Evolutionary conservation across 2,888 invertebrate species (phyloP).

Genomic region (Eurytoma adleriae): DNA sequence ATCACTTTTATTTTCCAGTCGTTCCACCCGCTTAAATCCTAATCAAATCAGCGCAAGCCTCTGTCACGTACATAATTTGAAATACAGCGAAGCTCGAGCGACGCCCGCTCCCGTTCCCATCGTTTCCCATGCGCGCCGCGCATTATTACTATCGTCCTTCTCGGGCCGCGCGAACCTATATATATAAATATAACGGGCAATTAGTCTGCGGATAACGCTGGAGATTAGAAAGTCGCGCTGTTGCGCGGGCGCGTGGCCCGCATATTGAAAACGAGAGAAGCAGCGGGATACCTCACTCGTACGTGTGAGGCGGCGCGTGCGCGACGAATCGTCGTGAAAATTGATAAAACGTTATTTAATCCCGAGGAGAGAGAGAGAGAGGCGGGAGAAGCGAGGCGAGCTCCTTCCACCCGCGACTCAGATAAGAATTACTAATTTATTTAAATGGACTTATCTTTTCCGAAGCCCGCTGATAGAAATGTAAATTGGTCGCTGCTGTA

Average conservation of each 20-base stretch:
- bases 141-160: conserved; percentile 13
- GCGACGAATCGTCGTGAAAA: conserved; percentile 74
- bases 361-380: conserved; percentile 56
- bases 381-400: not conserved
- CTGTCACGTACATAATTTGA: conserved; percentile 23
- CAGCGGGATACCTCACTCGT: conserved; percentile 40
- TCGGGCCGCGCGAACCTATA: conserved; percentile 38
- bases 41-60: conserved; percentile 12
- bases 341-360: conserved; percentile 76
- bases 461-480: conserved; percentile 74
- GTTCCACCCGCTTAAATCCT: not conserved
- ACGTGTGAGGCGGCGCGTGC: conserved; percentile 60
- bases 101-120: conserved; percentile 13
- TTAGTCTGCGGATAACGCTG: conserved; percentile 52
- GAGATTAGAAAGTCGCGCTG: conserved; percentile 55
- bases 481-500: conserved; percentile 71
- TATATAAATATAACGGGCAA: conserved; percentile 48
- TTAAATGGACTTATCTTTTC: conserved; percentile 75
- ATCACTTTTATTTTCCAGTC: conserved; percentile 1
- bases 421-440: conserved; percentile 76
- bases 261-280: conserved; percentile 44
- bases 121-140: not conserved
- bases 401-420: conserved; percentile 60
- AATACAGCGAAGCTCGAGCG: conserved; percentile 11
- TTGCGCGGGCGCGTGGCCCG: conserved; percentile 44